Evolutionary conservation across 2,113 vertebrate species (phyloP).

Genomic region (Scomber japonicus): DNA sequence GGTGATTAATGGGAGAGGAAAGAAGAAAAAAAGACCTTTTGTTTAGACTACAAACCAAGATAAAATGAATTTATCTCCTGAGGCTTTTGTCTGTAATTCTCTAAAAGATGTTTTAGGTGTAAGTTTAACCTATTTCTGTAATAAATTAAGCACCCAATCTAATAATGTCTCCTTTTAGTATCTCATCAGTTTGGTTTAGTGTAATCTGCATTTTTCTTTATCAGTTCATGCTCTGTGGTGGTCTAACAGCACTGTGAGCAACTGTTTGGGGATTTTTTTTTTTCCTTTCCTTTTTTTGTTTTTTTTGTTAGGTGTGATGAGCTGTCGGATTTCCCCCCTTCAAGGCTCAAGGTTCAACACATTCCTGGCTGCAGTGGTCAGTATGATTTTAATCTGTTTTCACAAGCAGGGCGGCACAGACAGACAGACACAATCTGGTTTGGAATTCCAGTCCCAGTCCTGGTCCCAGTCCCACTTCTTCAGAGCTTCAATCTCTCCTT

Average conservation of each 20-base stretch:
- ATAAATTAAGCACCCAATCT: background rate
- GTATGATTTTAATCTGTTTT: constrained; percentile 76
- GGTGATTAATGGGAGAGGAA: too few relatives aligned
- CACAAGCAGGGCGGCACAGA: constrained; percentile 62
- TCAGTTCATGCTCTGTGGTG: constrained; percentile 11
- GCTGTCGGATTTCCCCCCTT: constrained; percentile 41
- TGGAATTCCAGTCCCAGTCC: constrained; percentile 65
- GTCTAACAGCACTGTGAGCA: constrained; percentile 6
- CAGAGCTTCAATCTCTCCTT: constrained; percentile 48
- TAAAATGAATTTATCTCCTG: too few relatives aligned
- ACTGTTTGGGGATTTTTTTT: background rate
- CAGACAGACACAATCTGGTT: constrained; percentile 68
- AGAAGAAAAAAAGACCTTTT: too few relatives aligned
- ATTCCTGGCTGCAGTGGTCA: constrained; percentile 68
- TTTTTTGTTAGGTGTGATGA: constrained; percentile 49
- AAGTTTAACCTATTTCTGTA: too few relatives aligned
- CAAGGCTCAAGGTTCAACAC: constrained; percentile 62
- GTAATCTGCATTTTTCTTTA: background rate
- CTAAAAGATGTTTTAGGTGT: too few relatives aligned
- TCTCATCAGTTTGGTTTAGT: background rate
- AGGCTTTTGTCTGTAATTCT: too few relatives aligned
- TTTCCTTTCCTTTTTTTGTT: constrained; percentile 3
- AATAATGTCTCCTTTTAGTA: background rate
- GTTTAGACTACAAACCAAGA: too few relatives aligned
- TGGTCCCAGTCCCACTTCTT: constrained; percentile 8